Conservation (phyloP, 2,113 vertebrate genomes). For the Neodontobutis hainanensis region DNA sequence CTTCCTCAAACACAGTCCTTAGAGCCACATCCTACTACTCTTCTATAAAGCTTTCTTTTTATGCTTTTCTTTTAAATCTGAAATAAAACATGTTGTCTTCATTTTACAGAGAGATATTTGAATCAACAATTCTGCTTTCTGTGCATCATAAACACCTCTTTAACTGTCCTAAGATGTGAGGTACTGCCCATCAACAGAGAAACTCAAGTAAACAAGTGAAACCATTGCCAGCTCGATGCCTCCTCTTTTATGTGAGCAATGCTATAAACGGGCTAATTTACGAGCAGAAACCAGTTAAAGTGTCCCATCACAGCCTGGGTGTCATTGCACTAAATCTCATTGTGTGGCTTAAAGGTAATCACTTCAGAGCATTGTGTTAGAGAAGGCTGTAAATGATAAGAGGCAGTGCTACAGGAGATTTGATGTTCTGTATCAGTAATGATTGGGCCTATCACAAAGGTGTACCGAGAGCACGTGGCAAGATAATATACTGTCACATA, state of each 20-base stretch:
- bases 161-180: slow-evolving; percentile 6
- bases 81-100: no score
- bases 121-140: no score
- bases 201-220: slow-evolving; percentile 20
- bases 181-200: background rate
- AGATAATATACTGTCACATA: slow-evolving; percentile 10
- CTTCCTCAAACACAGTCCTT: slow-evolving; percentile 28
- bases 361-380: slow-evolving; percentile 43
- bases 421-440: slow-evolving; percentile 39
- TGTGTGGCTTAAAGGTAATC: slow-evolving; percentile 46
- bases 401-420: slow-evolving; percentile 28
- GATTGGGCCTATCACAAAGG: slow-evolving; percentile 25
- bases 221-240: slow-evolving; percentile 8
- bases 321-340: slow-evolving; percentile 50
- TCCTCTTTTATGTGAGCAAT: slow-evolving; percentile 12
- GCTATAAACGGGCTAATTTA: slow-evolving; percentile 35
- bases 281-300: slow-evolving; percentile 42
- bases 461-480: slow-evolving; percentile 1
- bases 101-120: no score
- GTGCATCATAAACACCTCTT: background rate
- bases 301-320: slow-evolving; percentile 30
- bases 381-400: slow-evolving; percentile 57
- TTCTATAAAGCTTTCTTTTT: slow-evolving; percentile 15
- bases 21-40: background rate
- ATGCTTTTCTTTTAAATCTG: no score